Percentiles rank a stretch among this genome's conserved stretches.
Conservation (phyloP, 2,888 invertebrate genomes). For the Brassicogethes aeneus region DNA sequence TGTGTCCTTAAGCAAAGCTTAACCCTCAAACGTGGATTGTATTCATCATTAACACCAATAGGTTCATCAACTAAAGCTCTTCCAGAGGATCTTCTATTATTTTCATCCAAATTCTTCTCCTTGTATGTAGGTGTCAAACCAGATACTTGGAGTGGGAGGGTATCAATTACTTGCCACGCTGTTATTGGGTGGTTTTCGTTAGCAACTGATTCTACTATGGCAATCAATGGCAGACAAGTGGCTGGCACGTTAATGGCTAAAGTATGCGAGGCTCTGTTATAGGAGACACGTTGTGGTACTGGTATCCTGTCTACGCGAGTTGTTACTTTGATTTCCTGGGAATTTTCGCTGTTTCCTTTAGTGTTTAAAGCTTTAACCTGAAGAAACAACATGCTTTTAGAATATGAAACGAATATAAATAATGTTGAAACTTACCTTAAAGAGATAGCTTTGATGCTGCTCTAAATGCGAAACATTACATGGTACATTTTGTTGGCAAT, state of each 20-base stretch:
- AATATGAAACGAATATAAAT: not conserved
- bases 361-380: constrained; percentile 80
- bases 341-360: constrained; percentile 79
- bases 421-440: constrained; percentile 54
- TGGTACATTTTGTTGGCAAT: constrained; percentile 77
- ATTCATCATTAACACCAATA: constrained; percentile 51
- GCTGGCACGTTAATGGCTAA: constrained; percentile 72
- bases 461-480: constrained; percentile 81
- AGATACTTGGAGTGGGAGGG: constrained; percentile 61
- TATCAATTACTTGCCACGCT: constrained; percentile 64
- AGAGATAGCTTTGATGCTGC: constrained; percentile 77
- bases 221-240: constrained; percentile 69
- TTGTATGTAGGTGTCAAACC: constrained; percentile 61
- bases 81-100: constrained; percentile 40
- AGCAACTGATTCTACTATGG: constrained; percentile 63
- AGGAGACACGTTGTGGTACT: constrained; percentile 70
- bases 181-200: constrained; percentile 48
- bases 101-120: constrained; percentile 59
- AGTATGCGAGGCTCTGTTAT: constrained; percentile 67
- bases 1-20: constrained; percentile 75
- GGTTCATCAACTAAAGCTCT: constrained; percentile 49
- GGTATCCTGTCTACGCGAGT: constrained; percentile 81
- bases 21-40: constrained; percentile 62
- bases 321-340: constrained; percentile 71
- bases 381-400: constrained; percentile 13